Conservation (phyloP, 1,140 invertebrate genomes). For the Tetramorium parvispinum region DNA sequence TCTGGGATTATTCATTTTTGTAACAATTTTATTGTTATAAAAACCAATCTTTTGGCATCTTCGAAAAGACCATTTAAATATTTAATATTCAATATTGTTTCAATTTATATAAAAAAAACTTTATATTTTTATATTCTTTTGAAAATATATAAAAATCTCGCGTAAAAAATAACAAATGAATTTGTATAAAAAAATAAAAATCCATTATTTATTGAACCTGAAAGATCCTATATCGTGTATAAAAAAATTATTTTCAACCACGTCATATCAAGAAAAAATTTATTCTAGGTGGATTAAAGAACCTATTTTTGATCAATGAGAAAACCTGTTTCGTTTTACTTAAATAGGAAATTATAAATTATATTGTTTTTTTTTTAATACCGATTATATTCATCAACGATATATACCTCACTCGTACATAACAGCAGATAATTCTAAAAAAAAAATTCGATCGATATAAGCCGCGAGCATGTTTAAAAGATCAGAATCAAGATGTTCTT, state of each 20-base stretch:
- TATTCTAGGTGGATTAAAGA: background rate
- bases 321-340: background rate
- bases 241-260: background rate
- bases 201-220: background rate
- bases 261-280: background rate
- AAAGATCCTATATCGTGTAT: background rate
- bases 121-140: background rate
- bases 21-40: background rate
- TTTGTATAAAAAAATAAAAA: background rate
- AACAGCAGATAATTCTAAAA: background rate
- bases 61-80: background rate
- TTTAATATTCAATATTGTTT: constrained; percentile 6
- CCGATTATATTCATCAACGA: background rate
- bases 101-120: background rate
- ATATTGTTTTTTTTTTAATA: background rate
- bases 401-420: background rate
- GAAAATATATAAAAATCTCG: background rate
- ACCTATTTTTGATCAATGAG: background rate
- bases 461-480: background rate
- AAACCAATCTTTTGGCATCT: background rate
- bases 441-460: background rate
- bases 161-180: background rate
- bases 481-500: background rate
- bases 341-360: background rate
- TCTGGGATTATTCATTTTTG: background rate